These are phyloP conservation scores for Prostheceraeus crozeri DNA, from an alignment of 2,888 invertebrate genomes.

Conservation along the genomic window DNA sequence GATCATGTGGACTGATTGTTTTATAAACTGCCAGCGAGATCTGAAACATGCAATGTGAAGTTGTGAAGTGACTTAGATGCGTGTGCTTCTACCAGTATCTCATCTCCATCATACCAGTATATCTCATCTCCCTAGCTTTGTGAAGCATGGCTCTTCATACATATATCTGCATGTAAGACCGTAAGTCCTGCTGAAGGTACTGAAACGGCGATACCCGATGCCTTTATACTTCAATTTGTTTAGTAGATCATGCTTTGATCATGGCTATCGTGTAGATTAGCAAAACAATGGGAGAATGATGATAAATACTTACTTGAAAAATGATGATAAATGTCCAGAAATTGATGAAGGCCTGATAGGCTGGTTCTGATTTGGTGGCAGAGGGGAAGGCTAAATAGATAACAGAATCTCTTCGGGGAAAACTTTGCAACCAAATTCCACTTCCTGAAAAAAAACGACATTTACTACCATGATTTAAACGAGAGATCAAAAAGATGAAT, in stretches of 20 bases:
- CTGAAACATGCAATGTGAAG: too few species aligned
- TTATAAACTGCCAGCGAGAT: too few species aligned
- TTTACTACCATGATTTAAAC: not conserved
- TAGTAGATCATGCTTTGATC: not conserved
- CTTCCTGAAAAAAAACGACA: constrained; percentile 31
- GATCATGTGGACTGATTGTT: too few species aligned
- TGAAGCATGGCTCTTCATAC: too few species aligned
- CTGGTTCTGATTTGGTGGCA: constrained; percentile 44
- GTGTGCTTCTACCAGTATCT: too few species aligned
- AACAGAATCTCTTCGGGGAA: constrained; percentile 41
- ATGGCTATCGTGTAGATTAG: not conserved
- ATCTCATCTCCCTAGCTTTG: too few species aligned
- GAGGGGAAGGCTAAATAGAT: constrained; percentile 43
- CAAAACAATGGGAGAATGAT: not conserved
- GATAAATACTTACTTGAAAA: constrained; percentile 65
- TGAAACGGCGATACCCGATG: too few species aligned
- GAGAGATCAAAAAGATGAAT: too few species aligned
- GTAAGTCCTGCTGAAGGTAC: too few species aligned
- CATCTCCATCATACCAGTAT: too few species aligned
- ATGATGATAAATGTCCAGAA: constrained; percentile 94
- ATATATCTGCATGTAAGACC: too few species aligned
- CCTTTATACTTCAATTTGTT: not conserved
- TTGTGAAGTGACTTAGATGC: too few species aligned
- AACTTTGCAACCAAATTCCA: constrained; percentile 36
- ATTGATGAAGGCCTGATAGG: constrained; percentile 71